Percentiles rank a stretch among this genome's conserved stretches.
These are phyloP conservation scores for Nymphalis c-album DNA, from an alignment of 2,888 invertebrate species.

Conservation along the genomic window DNA sequence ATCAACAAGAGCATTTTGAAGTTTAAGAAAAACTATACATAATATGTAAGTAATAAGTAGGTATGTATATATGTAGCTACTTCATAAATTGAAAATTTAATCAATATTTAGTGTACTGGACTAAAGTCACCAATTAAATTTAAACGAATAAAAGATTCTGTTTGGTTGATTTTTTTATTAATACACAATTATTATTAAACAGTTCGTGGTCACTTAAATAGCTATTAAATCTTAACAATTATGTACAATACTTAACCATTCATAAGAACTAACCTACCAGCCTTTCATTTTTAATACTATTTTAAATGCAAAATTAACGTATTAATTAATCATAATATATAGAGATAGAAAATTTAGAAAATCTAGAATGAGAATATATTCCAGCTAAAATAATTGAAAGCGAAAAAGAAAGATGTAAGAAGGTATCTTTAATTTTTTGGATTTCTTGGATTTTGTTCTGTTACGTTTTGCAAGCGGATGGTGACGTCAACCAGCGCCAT, in stretches of 20 bases:
- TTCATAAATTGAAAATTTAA: too few relatives aligned
- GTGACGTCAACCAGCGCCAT: constrained; percentile 85
- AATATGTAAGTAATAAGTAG: too few relatives aligned
- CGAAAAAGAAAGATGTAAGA: neutral
- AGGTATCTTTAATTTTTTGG: constrained; percentile 30
- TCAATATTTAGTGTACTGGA: too few relatives aligned
- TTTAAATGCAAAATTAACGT: too few relatives aligned
- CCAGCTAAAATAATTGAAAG: neutral
- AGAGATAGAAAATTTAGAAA: neutral
- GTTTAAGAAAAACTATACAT: too few relatives aligned
- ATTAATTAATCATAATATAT: neutral
- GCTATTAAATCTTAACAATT: constrained; percentile 11
- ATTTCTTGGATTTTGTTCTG: constrained; percentile 70
- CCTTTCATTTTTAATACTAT: constrained; percentile 12
- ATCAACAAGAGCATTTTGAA: too few relatives aligned
- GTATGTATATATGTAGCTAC: too few relatives aligned
- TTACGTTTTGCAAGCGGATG: constrained; percentile 81
- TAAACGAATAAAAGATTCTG: neutral
- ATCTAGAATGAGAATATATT: neutral
- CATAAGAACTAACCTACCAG: constrained; percentile 13
- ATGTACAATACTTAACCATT: constrained; percentile 23
- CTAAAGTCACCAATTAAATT: too few relatives aligned
- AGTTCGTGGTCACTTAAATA: constrained; percentile 17
- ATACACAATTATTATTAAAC: neutral
- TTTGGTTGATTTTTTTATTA: neutral